Conservation (phyloP, 2,797 vertebrate genomes). For the Rhynchonycteris naso region DNA sequence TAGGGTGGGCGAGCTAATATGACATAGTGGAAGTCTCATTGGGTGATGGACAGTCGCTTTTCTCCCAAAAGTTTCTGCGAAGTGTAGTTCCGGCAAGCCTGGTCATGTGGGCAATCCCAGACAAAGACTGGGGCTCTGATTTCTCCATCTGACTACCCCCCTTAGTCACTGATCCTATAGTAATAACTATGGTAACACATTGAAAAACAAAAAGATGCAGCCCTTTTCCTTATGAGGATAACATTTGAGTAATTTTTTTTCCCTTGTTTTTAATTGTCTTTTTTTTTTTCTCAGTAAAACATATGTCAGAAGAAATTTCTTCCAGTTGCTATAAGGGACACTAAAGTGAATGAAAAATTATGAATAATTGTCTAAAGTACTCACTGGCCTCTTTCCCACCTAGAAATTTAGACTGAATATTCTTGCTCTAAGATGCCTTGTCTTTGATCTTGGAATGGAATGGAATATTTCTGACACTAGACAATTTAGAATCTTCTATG, state of each 20-base stretch:
- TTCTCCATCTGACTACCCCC: too few relatives aligned
- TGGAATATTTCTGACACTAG: neutral
- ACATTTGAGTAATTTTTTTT: neutral
- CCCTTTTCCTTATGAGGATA: neutral
- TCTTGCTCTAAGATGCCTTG: neutral
- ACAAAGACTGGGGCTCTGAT: too few relatives aligned
- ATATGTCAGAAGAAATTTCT: neutral
- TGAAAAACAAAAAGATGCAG: neutral
- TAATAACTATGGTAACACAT: neutral
- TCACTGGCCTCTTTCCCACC: neutral
- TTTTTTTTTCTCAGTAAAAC: neutral
- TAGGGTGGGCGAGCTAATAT: too few relatives aligned
- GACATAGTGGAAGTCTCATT: too few relatives aligned
- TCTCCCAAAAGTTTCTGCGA: too few relatives aligned
- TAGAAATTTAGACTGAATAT: neutral
- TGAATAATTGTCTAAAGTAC: neutral
- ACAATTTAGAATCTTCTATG: neutral
- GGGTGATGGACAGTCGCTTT: too few relatives aligned
- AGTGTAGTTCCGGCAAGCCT: too few relatives aligned
- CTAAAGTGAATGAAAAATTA: neutral
- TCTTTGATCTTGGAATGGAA: neutral
- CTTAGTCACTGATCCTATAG: too few relatives aligned
- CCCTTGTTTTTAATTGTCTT: neutral
- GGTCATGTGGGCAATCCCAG: too few relatives aligned
- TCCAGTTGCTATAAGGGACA: neutral